Evolutionary conservation across 2,888 invertebrate species (phyloP), one percentile per base, ranked within the genome.

Genomic region (Lasioglossum morio): DNA sequence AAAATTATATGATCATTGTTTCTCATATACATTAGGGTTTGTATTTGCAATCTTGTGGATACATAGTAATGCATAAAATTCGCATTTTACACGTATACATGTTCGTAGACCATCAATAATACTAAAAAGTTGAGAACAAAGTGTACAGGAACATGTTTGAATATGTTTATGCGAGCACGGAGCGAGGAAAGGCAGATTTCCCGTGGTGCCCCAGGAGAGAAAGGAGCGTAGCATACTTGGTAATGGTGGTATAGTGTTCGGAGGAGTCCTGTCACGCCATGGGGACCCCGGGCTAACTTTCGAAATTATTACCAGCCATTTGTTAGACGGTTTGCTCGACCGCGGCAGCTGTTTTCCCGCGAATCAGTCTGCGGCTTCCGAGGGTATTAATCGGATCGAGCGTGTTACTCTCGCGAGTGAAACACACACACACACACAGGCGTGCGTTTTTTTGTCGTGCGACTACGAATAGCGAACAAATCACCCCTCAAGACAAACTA

Each of bases 281-380:
- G 69, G 69, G 69, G 69, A 69, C 69, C 37, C 1, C 30, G 75
- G 84, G 70, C 70, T 87, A 90, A 91, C 91, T 90, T 92, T 91
- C 87, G 89, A 90, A 93, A 90, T 92, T 90, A 93, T 92, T 81
- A 89, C 85, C 83, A 75, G 85, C 90, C 82, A 92, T 92, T 91
- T 87, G 89, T 93, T 91, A 87, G 75, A 46, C 82, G 81, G 79
- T 84, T 74, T 37, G 69, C 72, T 43, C 82, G 81, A n/a, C 73
- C 73, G 37, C 78, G 34, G 63, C 77, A 37, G 70, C 74, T 87
- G 82, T 87, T 90, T 86, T 82, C 84, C 81, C 83, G 60, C 77
- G 77, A 73, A 86, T 84, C 83, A 83, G 70, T 30, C 46, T 63
- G 74, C 48, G 76, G 72, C 60, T 82, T 77, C 46, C 78, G 40